Conservation (phyloP, 2,113 vertebrate species). For the Petromus typicus region DNA sequence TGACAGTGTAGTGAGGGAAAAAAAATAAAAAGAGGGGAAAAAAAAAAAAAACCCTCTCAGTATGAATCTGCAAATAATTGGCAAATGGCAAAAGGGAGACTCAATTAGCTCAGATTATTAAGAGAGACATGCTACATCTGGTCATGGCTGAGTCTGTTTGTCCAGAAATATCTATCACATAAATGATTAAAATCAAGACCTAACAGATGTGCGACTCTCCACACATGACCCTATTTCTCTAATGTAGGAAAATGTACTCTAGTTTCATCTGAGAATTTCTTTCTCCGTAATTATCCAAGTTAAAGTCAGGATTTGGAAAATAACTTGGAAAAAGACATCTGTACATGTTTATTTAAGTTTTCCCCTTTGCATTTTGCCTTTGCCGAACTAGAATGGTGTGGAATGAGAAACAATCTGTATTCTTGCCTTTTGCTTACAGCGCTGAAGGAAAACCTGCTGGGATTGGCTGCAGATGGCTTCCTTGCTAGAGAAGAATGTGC, state of each 20-base stretch:
- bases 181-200: conserved; percentile 84
- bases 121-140: conserved; percentile 83
- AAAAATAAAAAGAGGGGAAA: not conserved
- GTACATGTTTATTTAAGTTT: conserved; percentile 79
- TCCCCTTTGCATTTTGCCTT: conserved; percentile 60
- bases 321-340: conserved; percentile 79
- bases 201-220: conserved; percentile 76
- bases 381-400: conserved; percentile 38
- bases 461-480: conserved; percentile 86
- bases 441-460: conserved; percentile 83
- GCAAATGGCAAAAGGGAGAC: conserved; percentile 81
- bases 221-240: conserved; percentile 69
- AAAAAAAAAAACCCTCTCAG: not conserved
- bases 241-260: conserved; percentile 62
- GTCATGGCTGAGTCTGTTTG: conserved; percentile 81
- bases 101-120: conserved; percentile 86
- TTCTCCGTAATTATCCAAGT: conserved; percentile 51
- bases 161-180: conserved; percentile 84
- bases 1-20: conserved; percentile 24
- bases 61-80: conserved; percentile 81
- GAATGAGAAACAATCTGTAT: conserved; percentile 81
- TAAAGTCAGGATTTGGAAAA: conserved; percentile 62
- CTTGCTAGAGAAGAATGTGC: conserved; percentile 83
- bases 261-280: conserved; percentile 59
- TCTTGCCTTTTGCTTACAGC: conserved; percentile 75